phyloP scores from a whole-genome alignment of 1,140 invertebrate genomes.

The Cyclina sinensis region DNA sequence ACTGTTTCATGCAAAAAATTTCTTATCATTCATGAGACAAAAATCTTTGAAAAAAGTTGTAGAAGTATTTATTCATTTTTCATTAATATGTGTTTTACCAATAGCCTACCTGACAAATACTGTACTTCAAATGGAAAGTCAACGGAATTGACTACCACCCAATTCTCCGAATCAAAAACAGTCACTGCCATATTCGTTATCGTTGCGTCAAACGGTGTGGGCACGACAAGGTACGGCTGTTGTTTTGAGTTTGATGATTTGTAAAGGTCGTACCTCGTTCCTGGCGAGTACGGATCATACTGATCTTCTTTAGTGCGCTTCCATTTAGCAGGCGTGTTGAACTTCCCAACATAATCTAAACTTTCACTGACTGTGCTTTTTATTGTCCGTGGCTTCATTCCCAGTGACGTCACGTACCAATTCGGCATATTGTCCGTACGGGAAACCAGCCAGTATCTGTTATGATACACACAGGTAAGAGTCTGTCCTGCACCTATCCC shows the following conservation, averaged over 20 bases:
- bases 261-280: slow-evolving; percentile 32
- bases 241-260: neutral
- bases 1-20: no score
- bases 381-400: slow-evolving; percentile 66
- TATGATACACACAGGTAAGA: slow-evolving; percentile 29
- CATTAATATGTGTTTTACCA: no score
- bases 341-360: slow-evolving; percentile 72
- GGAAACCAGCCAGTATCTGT: slow-evolving; percentile 71
- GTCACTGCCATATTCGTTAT: neutral
- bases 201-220: neutral
- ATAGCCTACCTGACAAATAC: slow-evolving; percentile 43
- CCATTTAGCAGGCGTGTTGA: slow-evolving; percentile 73
- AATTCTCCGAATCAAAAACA: slow-evolving; percentile 12
- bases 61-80: no score
- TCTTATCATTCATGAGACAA: no score
- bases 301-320: slow-evolving; percentile 60
- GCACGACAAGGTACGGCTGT: slow-evolving; percentile 26
- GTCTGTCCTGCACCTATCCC: slow-evolving; percentile 54
- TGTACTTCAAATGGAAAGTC: slow-evolving; percentile 47
- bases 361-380: slow-evolving; percentile 64
- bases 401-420: slow-evolving; percentile 73
- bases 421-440: slow-evolving; percentile 78
- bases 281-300: slow-evolving; percentile 50
- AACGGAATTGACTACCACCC: slow-evolving; percentile 19
- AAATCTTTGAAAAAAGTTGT: no score